Evolutionary conservation across 2,113 vertebrate genomes (phyloP), one percentile per base, ranked within the genome.

Genomic region (Centropus unirufus): DNA sequence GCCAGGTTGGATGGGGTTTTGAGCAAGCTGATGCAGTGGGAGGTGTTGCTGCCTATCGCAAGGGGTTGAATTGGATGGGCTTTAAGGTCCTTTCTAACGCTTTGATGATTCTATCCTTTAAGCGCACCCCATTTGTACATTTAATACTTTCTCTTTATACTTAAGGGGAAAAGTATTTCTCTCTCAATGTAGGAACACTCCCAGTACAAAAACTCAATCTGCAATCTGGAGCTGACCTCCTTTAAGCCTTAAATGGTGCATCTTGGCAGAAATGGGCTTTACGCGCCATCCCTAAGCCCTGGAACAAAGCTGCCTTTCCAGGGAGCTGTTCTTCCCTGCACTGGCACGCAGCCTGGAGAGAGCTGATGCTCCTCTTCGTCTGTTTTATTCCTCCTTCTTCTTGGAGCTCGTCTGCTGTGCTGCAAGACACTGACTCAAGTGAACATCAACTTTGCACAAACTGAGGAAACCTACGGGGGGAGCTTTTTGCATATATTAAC

Each of bases 251-350:
- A 58, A 58, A 21, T 32, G 81, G 81, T 69, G 67, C 42, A 26
- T 87, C 74, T 75, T 79, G 89, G 78, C 87, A 95, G 87, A 61
- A 61, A 49, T 23, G 47, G 44, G 86, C 73, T 91, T 81, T 73
- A 49, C 0, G 0, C 1, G 1, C 57, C 5, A 13, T 54, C 55
- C 47, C 81, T 86, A 51, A 77, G 54, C 59, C 42, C 64, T 63
- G 55, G 84, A 93, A 88, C 55, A 69, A 83, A 83, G 79, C 80
- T 81, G 72, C 10, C 68, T 90, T 83, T 90, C 83, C 64, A 78
- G 83, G 87, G 86, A 94, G 76, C 83, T 77, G 79, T 83, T 93
- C 75, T 66, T 85, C 69, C 89, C 46, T 89, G 66, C 5, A 1
- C 69, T 87, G 77, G 77, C 69, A 64, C 3, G 8, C 32, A 62